These are phyloP conservation scores for Climacteris rufus DNA, from an alignment of 2,113 vertebrate species.

Conservation along the genomic window DNA sequence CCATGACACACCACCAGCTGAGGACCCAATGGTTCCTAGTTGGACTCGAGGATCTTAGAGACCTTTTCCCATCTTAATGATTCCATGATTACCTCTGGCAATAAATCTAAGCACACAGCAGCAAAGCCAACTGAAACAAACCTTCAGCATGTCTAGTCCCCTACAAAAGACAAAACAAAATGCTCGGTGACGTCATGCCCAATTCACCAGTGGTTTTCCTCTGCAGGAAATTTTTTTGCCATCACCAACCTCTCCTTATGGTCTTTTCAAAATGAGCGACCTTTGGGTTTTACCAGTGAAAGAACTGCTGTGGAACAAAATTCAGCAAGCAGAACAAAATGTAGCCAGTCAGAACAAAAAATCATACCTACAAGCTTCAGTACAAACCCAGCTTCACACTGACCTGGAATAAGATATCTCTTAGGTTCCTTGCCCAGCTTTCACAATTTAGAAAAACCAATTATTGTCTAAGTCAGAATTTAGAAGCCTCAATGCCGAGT, in stretches of 20 bases:
- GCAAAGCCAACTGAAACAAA: background rate
- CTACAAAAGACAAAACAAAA: background rate
- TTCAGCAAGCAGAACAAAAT: background rate
- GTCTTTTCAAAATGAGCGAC: background rate
- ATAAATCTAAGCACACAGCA: background rate
- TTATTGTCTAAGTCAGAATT: background rate
- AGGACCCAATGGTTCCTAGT: rapidly evolving
- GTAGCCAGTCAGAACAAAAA: background rate
- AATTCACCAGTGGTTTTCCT: background rate
- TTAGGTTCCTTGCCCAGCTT: background rate
- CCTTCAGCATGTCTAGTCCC: background rate
- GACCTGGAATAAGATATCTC: background rate
- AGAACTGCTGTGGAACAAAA: background rate
- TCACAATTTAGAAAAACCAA: background rate
- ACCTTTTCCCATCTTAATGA: background rate
- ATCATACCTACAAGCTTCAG: background rate
- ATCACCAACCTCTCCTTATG: background rate
- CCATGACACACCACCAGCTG: background rate
- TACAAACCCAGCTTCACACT: background rate
- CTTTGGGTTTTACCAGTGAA: background rate
- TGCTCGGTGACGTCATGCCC: background rate
- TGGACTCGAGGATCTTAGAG: background rate
- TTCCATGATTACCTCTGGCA: background rate
- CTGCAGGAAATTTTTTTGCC: background rate
- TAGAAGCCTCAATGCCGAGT: background rate